Conservation (phyloP, 1,140 invertebrate genomes). For the Papilio helenus region DNA sequence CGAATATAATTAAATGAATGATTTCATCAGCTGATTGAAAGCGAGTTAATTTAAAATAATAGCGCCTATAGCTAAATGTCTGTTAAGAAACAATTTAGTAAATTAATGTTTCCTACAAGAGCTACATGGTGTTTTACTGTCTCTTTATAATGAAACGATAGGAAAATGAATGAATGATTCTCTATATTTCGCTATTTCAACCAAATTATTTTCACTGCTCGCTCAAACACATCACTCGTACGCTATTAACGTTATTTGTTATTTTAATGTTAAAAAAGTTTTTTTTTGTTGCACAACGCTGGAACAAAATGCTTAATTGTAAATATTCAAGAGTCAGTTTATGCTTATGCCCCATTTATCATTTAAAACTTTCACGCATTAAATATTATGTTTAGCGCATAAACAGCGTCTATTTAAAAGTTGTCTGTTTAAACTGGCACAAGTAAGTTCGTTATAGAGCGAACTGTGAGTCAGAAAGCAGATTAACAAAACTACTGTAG, state of each 20-base stretch:
- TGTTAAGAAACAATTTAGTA: background rate
- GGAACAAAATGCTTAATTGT: background rate
- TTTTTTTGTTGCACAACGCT: background rate
- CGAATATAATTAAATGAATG: constrained; percentile 9
- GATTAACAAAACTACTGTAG: constrained; percentile 40
- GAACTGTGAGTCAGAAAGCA: constrained; percentile 31
- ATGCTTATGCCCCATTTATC: constrained; percentile 2
- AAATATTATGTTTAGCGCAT: constrained; percentile 30
- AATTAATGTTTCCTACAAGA: too few species aligned
- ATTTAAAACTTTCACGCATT: constrained; percentile 35
- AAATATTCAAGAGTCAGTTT: constrained; percentile 27
- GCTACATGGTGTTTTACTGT: too few species aligned
- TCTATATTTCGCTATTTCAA: too few species aligned
- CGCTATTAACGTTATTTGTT: background rate
- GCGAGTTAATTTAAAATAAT: background rate
- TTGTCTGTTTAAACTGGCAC: constrained; percentile 36
- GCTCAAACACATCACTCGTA: background rate
- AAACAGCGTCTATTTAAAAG: constrained; percentile 34
- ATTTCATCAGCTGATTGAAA: constrained; percentile 5
- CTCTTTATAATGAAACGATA: too few species aligned
- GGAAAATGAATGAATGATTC: too few species aligned
- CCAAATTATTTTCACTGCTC: too few species aligned
- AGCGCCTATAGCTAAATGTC: background rate
- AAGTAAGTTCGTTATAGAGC: constrained; percentile 32
- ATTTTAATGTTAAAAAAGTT: background rate